phyloP scores from a whole-genome alignment of 2,888 invertebrate species.

The Sinopyrophorus schimmeli region DNA sequence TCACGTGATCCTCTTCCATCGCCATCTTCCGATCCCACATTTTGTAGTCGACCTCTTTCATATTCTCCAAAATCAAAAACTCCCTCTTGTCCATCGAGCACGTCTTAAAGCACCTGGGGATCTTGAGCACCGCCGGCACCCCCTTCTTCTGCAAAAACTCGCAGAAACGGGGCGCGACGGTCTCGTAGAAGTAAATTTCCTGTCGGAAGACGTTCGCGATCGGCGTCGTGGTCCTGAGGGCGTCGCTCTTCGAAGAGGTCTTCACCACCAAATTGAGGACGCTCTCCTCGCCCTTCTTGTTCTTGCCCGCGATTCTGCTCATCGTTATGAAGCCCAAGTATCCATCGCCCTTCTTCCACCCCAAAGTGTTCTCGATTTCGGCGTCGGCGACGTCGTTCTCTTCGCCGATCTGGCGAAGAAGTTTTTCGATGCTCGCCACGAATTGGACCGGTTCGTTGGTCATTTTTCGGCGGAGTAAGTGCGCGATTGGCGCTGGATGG shows the following conservation, averaged over 20 bases:
- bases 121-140: conserved; percentile 25
- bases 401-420: neutral
- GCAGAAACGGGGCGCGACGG: conserved; percentile 33
- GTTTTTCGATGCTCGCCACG: no score
- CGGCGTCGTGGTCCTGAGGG: conserved; percentile 22
- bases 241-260: conserved; percentile 14
- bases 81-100: conserved; percentile 24
- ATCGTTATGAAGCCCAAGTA: conserved; percentile 36
- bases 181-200: conserved; percentile 40
- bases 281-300: conserved; percentile 29
- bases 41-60: conserved; percentile 36
- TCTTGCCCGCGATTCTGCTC: conserved; percentile 16
- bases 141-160: conserved; percentile 34
- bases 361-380: neutral
- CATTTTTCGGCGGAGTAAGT: no score
- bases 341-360: conserved; percentile 36
- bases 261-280: conserved; percentile 23
- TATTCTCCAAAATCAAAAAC: conserved; percentile 39
- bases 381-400: neutral
- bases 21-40: conserved; percentile 35
- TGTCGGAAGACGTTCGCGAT: conserved; percentile 29
- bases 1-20: conserved; percentile 40
- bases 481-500: no score
- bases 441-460: no score
- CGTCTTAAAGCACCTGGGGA: conserved; percentile 34